These are phyloP conservation scores for Heliothis peltigera DNA, from an alignment of 2,888 invertebrate genomes.

Conservation along the genomic window DNA sequence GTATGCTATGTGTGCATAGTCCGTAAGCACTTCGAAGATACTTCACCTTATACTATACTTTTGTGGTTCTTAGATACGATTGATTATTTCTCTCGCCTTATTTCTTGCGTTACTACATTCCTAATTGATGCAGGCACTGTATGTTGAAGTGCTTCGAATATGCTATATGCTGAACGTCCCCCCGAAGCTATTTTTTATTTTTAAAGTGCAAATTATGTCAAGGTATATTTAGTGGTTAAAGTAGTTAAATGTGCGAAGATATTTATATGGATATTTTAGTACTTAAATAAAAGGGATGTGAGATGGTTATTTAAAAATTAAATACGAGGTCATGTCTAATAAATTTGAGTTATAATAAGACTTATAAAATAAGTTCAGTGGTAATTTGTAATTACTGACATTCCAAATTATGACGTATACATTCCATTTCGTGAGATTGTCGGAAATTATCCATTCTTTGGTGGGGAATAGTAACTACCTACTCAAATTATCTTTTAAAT, in stretches of 20 bases:
- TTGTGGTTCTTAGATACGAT: conserved; percentile 52
- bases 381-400: conserved; percentile 66
- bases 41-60: conserved; percentile 69
- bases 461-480: conserved; percentile 83
- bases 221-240: conserved; percentile 83
- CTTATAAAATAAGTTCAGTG: conserved; percentile 60
- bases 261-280: conserved; percentile 88
- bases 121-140: conserved; percentile 59
- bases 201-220: conserved; percentile 87
- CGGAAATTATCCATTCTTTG: conserved; percentile 72
- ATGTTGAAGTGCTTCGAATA: conserved; percentile 84
- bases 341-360: conserved; percentile 63
- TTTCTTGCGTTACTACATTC: conserved; percentile 57
- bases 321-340: conserved; percentile 62
- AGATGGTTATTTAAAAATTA: conserved; percentile 67
- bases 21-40: conserved; percentile 83
- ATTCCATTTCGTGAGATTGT: conserved; percentile 80
- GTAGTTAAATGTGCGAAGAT: conserved; percentile 82
- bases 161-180: conserved; percentile 87
- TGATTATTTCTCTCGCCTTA: conserved; percentile 54
- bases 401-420: conserved; percentile 79
- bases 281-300: conserved; percentile 79
- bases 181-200: conserved; percentile 83
- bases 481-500: conserved; percentile 78
- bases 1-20: conserved; percentile 76